Evolutionary conservation across 2,113 vertebrate genomes (phyloP).

Genomic region (Neopipo cinnamomea): DNA sequence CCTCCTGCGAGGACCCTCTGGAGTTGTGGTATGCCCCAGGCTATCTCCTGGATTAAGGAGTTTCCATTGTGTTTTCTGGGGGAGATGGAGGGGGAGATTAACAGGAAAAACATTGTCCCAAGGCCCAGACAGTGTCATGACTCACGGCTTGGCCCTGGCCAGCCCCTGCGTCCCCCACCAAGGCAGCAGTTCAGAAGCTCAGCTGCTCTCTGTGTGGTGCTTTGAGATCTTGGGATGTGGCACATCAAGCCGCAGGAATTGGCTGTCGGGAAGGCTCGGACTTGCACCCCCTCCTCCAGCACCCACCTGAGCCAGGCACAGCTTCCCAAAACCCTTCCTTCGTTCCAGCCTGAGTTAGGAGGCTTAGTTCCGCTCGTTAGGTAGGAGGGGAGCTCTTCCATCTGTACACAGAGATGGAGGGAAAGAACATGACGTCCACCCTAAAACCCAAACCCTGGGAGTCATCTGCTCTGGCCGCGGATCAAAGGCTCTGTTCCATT

Average conservation of each 20-base stretch:
- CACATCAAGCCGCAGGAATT: neutral
- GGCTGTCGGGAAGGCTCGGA: neutral
- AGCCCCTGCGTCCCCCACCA: neutral
- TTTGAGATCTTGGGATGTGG: neutral
- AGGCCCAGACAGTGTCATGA: neutral
- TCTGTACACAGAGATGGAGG: slow-evolving; percentile 25
- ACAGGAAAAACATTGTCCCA: slow-evolving; percentile 6
- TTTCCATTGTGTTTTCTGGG: slow-evolving; percentile 39
- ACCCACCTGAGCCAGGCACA: neutral
- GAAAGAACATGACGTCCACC: slow-evolving; percentile 56
- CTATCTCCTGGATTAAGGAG: slow-evolving; percentile 4
- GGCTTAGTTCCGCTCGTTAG: neutral
- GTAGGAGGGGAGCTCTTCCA: slow-evolving; percentile 17
- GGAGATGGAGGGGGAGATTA: slow-evolving; percentile 3
- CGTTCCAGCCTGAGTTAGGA: neutral
- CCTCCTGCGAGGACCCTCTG: neutral
- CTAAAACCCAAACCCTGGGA: slow-evolving; percentile 50
- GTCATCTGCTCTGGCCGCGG: slow-evolving; percentile 68
- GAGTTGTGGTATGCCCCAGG: slow-evolving; percentile 24
- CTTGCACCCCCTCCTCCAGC: neutral
- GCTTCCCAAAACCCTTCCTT: neutral
- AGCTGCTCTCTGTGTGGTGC: neutral
- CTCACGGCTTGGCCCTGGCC: neutral
- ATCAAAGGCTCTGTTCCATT: slow-evolving; percentile 80
- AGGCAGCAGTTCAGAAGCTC: neutral